Evolutionary conservation across 1,140 invertebrate species (phyloP).

Genomic region (Eurosta solidaginis): DNA sequence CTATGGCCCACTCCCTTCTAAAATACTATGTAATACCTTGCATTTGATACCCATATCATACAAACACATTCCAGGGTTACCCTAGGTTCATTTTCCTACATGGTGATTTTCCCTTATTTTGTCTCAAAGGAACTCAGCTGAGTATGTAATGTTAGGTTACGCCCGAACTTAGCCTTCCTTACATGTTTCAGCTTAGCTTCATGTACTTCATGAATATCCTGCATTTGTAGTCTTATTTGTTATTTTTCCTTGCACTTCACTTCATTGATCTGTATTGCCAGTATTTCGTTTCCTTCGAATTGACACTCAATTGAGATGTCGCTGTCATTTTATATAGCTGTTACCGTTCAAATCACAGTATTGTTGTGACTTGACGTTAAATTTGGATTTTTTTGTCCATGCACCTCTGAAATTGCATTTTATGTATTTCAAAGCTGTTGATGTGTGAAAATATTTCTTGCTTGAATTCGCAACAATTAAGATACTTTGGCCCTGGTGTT

Average conservation of each 20-base stretch:
- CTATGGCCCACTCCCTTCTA: too few relatives aligned
- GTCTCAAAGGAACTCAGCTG: too few relatives aligned
- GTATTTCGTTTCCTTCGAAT: conserved; percentile 16
- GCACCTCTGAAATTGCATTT: neutral
- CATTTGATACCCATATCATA: too few relatives aligned
- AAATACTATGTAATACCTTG: too few relatives aligned
- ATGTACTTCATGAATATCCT: too few relatives aligned
- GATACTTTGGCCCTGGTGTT: neutral
- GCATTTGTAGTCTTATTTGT: too few relatives aligned
- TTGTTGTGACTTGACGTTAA: neutral
- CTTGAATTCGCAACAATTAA: neutral
- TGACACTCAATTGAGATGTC: conserved; percentile 18
- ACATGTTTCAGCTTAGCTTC: too few relatives aligned
- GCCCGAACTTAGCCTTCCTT: too few relatives aligned
- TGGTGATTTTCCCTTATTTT: too few relatives aligned
- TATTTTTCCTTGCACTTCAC: neutral
- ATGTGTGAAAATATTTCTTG: neutral
- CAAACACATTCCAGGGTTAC: too few relatives aligned
- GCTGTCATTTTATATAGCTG: conserved; percentile 4
- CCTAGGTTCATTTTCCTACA: too few relatives aligned
- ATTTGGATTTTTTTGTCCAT: neutral
- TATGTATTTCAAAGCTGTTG: neutral
- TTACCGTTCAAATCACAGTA: neutral
- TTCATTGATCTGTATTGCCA: neutral
- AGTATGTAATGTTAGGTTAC: too few relatives aligned